Base-by-base conservation (phyloP, 1,140 invertebrate species). In the Daktulosphaira vitifoliae region DNA sequence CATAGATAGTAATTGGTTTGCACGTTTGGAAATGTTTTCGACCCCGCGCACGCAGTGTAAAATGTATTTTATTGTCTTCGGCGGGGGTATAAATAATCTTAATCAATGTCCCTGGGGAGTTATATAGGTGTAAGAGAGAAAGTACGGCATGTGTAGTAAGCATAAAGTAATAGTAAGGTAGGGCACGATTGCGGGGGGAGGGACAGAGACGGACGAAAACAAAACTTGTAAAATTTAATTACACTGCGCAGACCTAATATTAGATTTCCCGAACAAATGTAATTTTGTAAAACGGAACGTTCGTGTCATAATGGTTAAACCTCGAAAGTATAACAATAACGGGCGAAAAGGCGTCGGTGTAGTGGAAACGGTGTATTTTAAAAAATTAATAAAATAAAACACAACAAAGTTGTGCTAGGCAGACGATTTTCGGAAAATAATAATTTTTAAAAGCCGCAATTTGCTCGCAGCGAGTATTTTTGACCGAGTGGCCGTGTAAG, bases 381-480 rank as follows among this genome's bases (percentile, higher is more conserved):
- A 59, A 46, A 59, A 44, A 59, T 59, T 59, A 59, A 59, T 59
- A 46, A 44, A 44, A 59, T 59, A 59, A 59, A 59, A 59, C 25
- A 33, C 11, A 33, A 33, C 5, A 59, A 59, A 22, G 54, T 46
- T 26, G n/a, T 4, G 54, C 39, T 26, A 18, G 39, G 54, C 54
- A 46, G 54, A 59, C 22, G 16, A 39, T 59, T 59, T 46, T 18
- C 11, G 29, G 54, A 29, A 29, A 59, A 59, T 59, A n/a, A n/a
- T n/a, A 59, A 59, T 59, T 59, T 59, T 59, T 59, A 59, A 59
- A 59, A 59, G 38, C 54, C 54, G 54, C 53, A 25, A n/a, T n/a
- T 56, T 56, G 42, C 53, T 56, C 39, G 39, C 53, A 25, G 20
- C 23, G 15, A 33, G 29, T 33, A 11, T 33, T 39, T 44, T 56